These are phyloP conservation scores for Drosophila pegasa DNA, from an alignment of 2,888 invertebrate species.

Conservation along the genomic window DNA sequence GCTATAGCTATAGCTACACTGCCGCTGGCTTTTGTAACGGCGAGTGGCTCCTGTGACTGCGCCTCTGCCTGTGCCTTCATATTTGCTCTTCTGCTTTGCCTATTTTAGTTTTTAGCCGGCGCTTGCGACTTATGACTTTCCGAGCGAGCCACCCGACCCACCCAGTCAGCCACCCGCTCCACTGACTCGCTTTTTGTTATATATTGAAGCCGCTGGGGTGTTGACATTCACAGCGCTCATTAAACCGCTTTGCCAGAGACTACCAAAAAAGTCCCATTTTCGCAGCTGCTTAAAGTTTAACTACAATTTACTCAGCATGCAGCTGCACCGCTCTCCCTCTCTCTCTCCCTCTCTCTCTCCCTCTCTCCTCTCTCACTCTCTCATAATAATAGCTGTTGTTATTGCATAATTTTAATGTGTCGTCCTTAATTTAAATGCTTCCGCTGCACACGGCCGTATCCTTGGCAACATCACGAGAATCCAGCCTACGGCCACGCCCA, in stretches of 20 bases:
- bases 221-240: slow-evolving; percentile 77
- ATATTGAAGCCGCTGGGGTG: slow-evolving; percentile 58
- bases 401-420: slow-evolving; percentile 83
- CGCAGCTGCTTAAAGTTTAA: slow-evolving; percentile 43
- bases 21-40: slow-evolving; percentile 23
- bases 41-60: slow-evolving; percentile 20
- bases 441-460: slow-evolving; percentile 77
- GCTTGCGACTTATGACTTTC: slow-evolving; percentile 74
- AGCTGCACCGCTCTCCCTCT: neutral
- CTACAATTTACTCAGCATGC: slow-evolving; percentile 44
- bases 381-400: slow-evolving; percentile 74
- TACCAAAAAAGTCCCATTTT: slow-evolving; percentile 13
- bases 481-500: slow-evolving; percentile 23
- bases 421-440: slow-evolving; percentile 83
- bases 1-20: slow-evolving; percentile 1
- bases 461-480: slow-evolving; percentile 75
- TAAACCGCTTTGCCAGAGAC: slow-evolving; percentile 48
- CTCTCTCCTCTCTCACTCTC: neutral
- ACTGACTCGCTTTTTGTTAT: slow-evolving; percentile 21
- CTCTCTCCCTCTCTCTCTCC: neutral
- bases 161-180: neutral
- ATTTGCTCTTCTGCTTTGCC: slow-evolving; percentile 76
- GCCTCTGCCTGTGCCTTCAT: slow-evolving; percentile 43
- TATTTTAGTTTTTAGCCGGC: slow-evolving; percentile 63
- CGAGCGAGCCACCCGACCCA: slow-evolving; percentile 16